phyloP scores from a whole-genome alignment of 2,113 vertebrate species.

The Sminthopsis crassicaudata region DNA sequence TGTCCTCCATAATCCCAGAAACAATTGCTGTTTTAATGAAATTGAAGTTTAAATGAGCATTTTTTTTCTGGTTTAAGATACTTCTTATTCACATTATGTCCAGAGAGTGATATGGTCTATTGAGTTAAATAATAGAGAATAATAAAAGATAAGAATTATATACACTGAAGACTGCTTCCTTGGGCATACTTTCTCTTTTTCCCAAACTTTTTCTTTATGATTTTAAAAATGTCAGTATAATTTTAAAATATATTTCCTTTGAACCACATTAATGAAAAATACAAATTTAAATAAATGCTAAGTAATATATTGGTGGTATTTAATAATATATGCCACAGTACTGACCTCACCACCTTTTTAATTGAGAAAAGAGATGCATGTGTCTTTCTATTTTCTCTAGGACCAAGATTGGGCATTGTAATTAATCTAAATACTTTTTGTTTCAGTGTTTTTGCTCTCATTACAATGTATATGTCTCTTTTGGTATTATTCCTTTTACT shows the following conservation, averaged over 20 bases:
- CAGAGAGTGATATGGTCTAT: not conserved
- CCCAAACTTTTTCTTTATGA: not conserved
- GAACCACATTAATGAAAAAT: not conserved
- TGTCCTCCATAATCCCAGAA: not conserved
- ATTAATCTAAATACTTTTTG: not conserved
- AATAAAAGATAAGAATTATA: not conserved
- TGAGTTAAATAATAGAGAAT: not conserved
- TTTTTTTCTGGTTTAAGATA: not conserved
- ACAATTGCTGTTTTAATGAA: not conserved
- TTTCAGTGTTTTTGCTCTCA: not conserved
- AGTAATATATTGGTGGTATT: not conserved
- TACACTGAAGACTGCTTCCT: not conserved
- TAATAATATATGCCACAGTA: not conserved
- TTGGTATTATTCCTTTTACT: not conserved
- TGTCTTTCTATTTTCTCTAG: not conserved
- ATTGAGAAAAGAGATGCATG: not conserved
- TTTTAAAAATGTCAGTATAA: too few species aligned
- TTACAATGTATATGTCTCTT: not conserved
- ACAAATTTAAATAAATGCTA: not conserved
- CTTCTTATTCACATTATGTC: not conserved
- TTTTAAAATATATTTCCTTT: not conserved
- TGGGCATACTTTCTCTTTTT: not conserved
- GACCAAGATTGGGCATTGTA: not conserved
- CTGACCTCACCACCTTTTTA: not conserved
- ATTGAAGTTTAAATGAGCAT: not conserved